Conservation (phyloP, 2,113 vertebrate species). For the Festucalex cinctus region DNA sequence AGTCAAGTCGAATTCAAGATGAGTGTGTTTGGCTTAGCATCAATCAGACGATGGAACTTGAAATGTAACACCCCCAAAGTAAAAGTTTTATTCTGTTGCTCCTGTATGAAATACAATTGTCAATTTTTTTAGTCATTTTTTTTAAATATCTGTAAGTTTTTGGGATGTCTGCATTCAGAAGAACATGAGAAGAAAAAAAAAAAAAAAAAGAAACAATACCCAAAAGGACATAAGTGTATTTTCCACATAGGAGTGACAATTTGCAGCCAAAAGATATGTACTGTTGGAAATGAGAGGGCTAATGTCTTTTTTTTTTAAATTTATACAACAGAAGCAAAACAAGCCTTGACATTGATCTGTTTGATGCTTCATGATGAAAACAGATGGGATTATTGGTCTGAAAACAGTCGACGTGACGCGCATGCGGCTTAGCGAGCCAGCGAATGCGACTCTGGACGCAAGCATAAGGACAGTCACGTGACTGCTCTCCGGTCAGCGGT, state of each 20-base stretch:
- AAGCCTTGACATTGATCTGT: constrained; percentile 10
- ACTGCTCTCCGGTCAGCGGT: constrained; percentile 64
- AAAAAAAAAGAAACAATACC: too few relatives aligned
- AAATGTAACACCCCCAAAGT: not conserved
- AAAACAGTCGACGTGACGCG: constrained; percentile 52
- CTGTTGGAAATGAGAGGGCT: not conserved
- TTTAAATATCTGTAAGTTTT: too few relatives aligned
- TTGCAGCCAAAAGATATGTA: not conserved
- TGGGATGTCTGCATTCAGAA: too few relatives aligned
- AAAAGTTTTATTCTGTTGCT: too few relatives aligned
- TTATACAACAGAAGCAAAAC: not conserved
- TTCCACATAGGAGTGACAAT: not conserved
- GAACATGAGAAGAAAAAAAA: too few relatives aligned
- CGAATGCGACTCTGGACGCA: constrained; percentile 57
- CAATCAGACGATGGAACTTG: not conserved
- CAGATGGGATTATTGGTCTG: constrained; percentile 57
- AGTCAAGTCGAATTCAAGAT: too few relatives aligned
- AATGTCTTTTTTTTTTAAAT: not conserved
- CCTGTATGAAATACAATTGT: too few relatives aligned
- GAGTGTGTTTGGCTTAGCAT: too few relatives aligned
- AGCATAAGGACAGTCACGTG: constrained; percentile 72
- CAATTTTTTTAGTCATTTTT: too few relatives aligned
- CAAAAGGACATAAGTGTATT: too few relatives aligned
- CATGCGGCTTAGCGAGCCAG: constrained; percentile 62
- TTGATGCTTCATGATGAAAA: constrained; percentile 38